Conservation (phyloP, 2,797 vertebrate species). For the Ciconia nigra region DNA sequence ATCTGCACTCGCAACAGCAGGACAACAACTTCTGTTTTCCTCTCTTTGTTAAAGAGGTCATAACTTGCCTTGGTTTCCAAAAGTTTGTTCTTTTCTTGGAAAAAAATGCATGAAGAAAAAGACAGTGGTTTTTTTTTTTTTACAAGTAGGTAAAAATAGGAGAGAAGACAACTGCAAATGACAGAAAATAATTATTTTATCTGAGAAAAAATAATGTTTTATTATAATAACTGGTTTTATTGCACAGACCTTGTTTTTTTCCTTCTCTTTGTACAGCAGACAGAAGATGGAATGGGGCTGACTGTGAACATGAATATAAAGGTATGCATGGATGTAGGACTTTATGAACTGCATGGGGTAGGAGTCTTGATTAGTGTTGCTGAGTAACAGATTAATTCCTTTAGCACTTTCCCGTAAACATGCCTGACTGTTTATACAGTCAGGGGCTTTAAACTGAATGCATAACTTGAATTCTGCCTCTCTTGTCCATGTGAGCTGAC, state of each 20-base stretch:
- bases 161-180: neutral
- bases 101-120: neutral
- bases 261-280: neutral
- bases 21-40: slow-evolving; percentile 32
- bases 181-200: neutral
- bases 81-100: neutral
- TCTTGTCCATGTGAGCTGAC: neutral
- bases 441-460: neutral
- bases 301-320: slow-evolving; percentile 38
- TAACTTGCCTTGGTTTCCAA: neutral
- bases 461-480: slow-evolving; percentile 1
- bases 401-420: slow-evolving; percentile 31
- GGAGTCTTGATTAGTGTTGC: slow-evolving; percentile 64
- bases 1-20: neutral
- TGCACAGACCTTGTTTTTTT: neutral
- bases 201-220: neutral
- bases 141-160: neutral
- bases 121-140: neutral
- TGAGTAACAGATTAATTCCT: slow-evolving; percentile 69
- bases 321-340: slow-evolving; percentile 44
- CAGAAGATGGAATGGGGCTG: slow-evolving; percentile 19
- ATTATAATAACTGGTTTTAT: neutral
- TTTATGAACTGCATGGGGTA: slow-evolving; percentile 63
- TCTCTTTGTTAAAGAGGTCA: neutral
- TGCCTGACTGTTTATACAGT: slow-evolving; percentile 1